Evolutionary conservation across 2,888 invertebrate genomes (phyloP), one percentile per base, ranked within the genome.

Genomic region (Lumbricus terrestris): DNA sequence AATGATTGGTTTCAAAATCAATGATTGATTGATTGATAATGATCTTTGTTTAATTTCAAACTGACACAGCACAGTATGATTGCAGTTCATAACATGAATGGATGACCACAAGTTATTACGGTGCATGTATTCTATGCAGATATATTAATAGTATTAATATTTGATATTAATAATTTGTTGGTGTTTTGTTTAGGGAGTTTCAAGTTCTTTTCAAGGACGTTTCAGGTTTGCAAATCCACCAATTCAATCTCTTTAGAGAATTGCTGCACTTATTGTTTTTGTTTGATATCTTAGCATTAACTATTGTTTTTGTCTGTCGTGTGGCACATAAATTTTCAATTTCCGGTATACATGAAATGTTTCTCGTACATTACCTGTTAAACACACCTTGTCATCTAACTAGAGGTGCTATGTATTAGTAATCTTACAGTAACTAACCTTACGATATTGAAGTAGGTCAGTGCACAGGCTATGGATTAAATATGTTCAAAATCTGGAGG

Each of bases 191-290:
- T 92, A 93, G 93, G 89, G 93, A 93, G 90, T 92, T 93, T 90
- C 92, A 92, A 89, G 92, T 92, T 35, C 91, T 93, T 18, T 93
- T 93, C 91, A 93, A 93, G 89, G 92, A 93, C 92, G 93, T 93
- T 23, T 93, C 91, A 90, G 93, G 91, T 91, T 88, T n/a, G 38
- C n/a, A 33, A 34, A 42, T 16, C n/a, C 6, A n/a, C n/a, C 69
- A n/a, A n/a, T n/a, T n/a, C n/a, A 8, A 69, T 69, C 69, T 69
- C 69, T n/a, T 69, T 69, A 69, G 29, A 11, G n/a, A 69, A n/a
- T 69, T 69, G 69, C 69, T 23, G 23, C 13, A 5, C 2, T 8
- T 47, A 8, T 47, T 23, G 3, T 47, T 47, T n/a, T 47, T 1
- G 23, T 47, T n/a, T n/a, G n/a, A n/a, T n/a, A n/a, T n/a, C n/a